Base-by-base conservation (phyloP, 2,888 invertebrate species). In the Apotomis betuletana region DNA sequence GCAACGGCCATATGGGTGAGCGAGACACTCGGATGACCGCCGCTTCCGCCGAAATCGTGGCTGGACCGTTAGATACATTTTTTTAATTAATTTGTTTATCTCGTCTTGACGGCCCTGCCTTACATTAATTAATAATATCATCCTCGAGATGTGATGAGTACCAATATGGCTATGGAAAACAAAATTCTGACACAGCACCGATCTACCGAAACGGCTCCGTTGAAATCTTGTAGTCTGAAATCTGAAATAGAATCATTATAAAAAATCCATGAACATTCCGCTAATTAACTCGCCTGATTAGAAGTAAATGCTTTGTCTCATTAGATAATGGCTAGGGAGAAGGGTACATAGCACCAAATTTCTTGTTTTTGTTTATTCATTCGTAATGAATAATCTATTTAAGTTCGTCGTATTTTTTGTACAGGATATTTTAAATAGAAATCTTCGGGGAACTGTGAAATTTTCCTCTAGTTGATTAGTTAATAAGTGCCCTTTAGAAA, bases 211-310 rank as follows among this genome's bases (percentile, higher is more conserved):
- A 77, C 80, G 44, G 86, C 91, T 74, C 81, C 80, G 85, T 89
- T 92, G 87, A 87, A 91, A 83, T 92, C 92, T 88, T 93, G 92
- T 88, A 93, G 86, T 81, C 92, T 90, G 89, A 92, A 93, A 92
- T 93, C 92, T 93, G 79, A 88, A 88, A 57, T 36, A 65, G 46
- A 65, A 54, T 41, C 3, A 64, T 44, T 15, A 8, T 46, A 46
- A 57, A 64, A 36, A 38, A 38, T 58, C n/a, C 38, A 38, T 5
- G n/a, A 86, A 86, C 79, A 85, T 83, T 80, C 77, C 59, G 51
- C 79, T 84, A 85, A 87, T 89, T 88, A 88, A 77, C 70, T 74
- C 71, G 49, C 60, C 73, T 78, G 67, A 76, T 76, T 69, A 78
- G 73, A 76, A 68, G 58, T 58, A 72, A 65, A 52, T 46, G 49